Percentiles rank a stretch among this genome's conserved stretches.
Conservation (phyloP, 2,797 vertebrate species). For the Margarornis squamiger region DNA sequence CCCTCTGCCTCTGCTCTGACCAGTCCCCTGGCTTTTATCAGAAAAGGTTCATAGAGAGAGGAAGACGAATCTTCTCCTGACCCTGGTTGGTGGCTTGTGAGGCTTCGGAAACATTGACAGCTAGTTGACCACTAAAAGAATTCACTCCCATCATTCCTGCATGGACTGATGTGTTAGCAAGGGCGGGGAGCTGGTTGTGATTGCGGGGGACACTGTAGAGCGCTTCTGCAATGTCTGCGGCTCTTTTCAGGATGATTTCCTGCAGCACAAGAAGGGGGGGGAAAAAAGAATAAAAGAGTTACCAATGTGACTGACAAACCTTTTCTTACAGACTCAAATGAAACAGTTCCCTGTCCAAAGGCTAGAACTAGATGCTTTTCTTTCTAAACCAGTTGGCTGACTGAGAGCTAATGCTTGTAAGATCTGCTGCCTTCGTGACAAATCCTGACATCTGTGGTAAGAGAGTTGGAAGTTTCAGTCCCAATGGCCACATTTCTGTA, state of each 20-base stretch:
- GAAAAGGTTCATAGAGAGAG: not conserved
- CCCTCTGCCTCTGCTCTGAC: not conserved
- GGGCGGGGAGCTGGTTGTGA: slow-evolving; percentile 91
- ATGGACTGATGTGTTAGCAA: slow-evolving; percentile 89
- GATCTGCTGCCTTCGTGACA: not conserved
- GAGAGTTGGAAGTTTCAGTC: not conserved
- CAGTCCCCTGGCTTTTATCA: not conserved
- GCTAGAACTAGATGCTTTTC: not conserved
- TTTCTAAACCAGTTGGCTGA: slow-evolving; percentile 6
- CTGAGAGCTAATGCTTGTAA: not conserved
- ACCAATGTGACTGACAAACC: not conserved
- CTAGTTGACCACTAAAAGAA: slow-evolving; percentile 93
- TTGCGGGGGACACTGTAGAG: slow-evolving; percentile 95
- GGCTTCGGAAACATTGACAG: slow-evolving; percentile 94
- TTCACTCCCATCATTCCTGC: slow-evolving; percentile 96
- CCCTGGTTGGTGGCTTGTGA: slow-evolving; percentile 94
- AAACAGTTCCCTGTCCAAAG: not conserved
- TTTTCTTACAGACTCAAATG: not conserved
- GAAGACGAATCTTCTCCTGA: slow-evolving; percentile 72
- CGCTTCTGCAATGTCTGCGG: slow-evolving; percentile 94
- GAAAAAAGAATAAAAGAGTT: not conserved
- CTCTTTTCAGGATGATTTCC: slow-evolving; percentile 97
- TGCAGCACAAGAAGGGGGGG: slow-evolving; percentile 33
- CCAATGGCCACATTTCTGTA: not conserved
- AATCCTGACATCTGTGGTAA: not conserved